A percentile compares a stretch with the other conserved stretches of the same genome.
Conservation (phyloP, 2,888 invertebrate species). For the Aricia artaxerxes region DNA sequence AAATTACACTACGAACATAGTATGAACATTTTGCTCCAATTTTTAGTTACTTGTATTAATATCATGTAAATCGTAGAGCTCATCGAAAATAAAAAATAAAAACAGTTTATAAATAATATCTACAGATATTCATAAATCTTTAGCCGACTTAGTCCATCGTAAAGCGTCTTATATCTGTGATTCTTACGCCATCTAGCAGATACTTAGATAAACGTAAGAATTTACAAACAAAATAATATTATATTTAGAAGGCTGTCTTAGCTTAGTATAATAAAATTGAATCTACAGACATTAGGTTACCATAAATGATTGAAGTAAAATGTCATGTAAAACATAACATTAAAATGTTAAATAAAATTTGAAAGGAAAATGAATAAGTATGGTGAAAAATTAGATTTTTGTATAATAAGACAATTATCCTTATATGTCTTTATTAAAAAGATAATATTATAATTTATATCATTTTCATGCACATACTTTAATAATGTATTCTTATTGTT, state of each 20-base stretch:
- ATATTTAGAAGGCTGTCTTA: neutral
- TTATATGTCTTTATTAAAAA: constrained; percentile 11
- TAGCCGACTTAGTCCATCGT: too few relatives aligned
- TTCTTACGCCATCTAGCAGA: neutral
- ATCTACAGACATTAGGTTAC: constrained; percentile 29
- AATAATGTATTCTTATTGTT: neutral
- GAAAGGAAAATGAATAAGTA: neutral
- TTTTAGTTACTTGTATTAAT: too few relatives aligned
- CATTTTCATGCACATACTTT: neutral
- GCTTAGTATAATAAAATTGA: neutral
- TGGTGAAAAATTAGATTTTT: neutral
- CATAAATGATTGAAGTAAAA: constrained; percentile 23
- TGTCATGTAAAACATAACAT: constrained; percentile 18
- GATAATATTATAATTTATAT: neutral
- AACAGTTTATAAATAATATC: too few relatives aligned
- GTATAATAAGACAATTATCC: constrained; percentile 18
- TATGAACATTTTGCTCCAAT: too few relatives aligned
- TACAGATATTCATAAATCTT: too few relatives aligned
- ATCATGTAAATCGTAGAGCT: too few relatives aligned
- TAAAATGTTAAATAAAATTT: constrained; percentile 2
- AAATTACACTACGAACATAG: too few relatives aligned
- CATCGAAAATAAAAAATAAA: too few relatives aligned
- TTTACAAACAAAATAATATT: neutral
- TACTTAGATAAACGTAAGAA: neutral
- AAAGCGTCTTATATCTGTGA: too few relatives aligned